A percentile compares a stretch with the other conserved stretches of the same genome.
Evolutionary conservation across 2,113 vertebrate species (phyloP).

Genomic region (Piprites chloris): DNA sequence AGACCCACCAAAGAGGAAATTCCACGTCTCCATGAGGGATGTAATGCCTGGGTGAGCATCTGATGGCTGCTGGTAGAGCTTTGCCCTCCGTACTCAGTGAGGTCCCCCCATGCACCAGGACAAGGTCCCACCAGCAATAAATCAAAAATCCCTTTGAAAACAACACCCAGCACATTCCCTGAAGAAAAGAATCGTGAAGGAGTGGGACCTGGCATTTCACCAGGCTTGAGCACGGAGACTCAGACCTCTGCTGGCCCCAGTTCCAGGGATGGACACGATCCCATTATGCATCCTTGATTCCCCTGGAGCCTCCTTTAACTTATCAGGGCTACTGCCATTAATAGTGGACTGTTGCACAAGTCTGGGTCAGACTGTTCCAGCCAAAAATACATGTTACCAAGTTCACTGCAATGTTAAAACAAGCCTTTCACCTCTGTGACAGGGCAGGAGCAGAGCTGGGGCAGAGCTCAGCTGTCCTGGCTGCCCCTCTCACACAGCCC

Average conservation of each 20-base stretch:
- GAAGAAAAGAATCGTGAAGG: neutral
- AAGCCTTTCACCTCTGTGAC: neutral
- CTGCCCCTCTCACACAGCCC: neutral
- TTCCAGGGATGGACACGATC: neutral
- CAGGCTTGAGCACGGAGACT: neutral
- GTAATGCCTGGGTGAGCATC: fast-evolving
- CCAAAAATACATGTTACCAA: neutral
- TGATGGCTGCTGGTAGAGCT: fast-evolving
- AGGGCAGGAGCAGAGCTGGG: neutral
- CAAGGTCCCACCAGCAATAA: fast-evolving
- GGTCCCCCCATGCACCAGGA: fast-evolving
- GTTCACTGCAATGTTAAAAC: neutral
- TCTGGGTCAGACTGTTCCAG: constrained; percentile 14
- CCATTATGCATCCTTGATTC: fast-evolving
- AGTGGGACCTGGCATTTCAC: neutral
- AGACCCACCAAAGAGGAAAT: neutral
- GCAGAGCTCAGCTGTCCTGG: neutral
- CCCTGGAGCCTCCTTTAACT: neutral
- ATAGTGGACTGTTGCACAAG: neutral
- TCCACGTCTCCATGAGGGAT: fast-evolving
- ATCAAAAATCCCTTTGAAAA: neutral
- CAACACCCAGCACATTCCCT: neutral
- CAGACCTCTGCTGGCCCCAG: neutral
- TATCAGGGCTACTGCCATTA: neutral
- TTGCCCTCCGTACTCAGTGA: fast-evolving